These are phyloP conservation scores for Heterohyrax brucei DNA, from an alignment of 2,797 vertebrate species.

Conservation along the genomic window DNA sequence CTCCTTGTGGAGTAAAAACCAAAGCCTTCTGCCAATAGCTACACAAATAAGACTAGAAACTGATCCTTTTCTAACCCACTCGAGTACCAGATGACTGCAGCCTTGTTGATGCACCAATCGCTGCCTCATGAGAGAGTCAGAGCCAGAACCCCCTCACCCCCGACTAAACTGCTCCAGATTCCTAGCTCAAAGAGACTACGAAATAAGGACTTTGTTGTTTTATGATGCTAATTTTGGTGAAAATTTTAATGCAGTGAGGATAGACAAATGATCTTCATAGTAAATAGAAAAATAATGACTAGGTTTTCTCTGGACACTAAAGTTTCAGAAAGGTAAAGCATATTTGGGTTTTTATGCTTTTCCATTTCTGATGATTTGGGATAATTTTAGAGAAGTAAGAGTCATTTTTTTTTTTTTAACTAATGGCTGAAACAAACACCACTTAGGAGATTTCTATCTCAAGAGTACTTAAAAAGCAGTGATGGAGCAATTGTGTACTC, in stretches of 20 bases:
- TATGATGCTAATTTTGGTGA: background rate
- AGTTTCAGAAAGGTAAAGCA: background rate
- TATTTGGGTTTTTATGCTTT: background rate
- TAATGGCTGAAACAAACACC: background rate
- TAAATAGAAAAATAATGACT: slow-evolving; percentile 42
- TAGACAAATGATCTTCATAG: background rate
- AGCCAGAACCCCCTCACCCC: background rate
- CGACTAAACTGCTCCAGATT: background rate
- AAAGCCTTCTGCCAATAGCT: background rate
- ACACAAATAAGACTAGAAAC: background rate
- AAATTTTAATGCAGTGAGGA: background rate
- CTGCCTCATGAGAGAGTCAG: background rate
- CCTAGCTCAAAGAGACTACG: background rate
- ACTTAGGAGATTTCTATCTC: background rate
- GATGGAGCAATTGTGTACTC: background rate
- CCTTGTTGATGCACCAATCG: background rate
- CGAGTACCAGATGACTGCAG: background rate
- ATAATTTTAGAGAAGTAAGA: slow-evolving; percentile 54
- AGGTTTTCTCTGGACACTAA: slow-evolving; percentile 39
- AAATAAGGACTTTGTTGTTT: background rate
- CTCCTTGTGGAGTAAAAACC: background rate
- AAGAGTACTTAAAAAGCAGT: slow-evolving; percentile 55
- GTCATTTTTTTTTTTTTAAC: slow-evolving; percentile 1
- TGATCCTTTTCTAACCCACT: background rate
- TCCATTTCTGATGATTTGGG: background rate